Evolutionary conservation across 2,797 vertebrate species (phyloP).

Genomic region (Sternotherus odoratus): DNA sequence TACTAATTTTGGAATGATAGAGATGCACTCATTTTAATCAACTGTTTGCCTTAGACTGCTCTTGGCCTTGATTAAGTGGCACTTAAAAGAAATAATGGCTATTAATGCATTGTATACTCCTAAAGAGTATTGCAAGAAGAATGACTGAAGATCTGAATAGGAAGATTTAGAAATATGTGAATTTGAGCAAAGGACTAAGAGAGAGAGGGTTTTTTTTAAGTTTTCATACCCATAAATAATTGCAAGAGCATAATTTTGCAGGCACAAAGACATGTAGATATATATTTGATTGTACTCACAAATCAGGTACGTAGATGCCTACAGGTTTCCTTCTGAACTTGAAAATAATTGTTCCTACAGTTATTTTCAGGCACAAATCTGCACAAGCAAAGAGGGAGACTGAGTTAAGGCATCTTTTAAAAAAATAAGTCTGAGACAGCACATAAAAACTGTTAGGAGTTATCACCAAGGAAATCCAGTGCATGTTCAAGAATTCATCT

Average conservation of each 20-base stretch:
- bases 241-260: neutral
- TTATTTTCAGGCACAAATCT: neutral
- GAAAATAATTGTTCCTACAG: neutral
- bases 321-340: neutral
- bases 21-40: slow-evolving; percentile 49
- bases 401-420: neutral
- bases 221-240: neutral
- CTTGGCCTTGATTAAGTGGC: slow-evolving; percentile 48
- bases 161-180: slow-evolving; percentile 3
- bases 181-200: slow-evolving; percentile 12
- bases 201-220: slow-evolving; percentile 14
- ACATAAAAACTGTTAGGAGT: neutral
- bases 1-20: slow-evolving; percentile 53
- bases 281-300: neutral
- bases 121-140: slow-evolving; percentile 1
- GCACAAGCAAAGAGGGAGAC: neutral
- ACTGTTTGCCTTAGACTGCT: slow-evolving; percentile 60
- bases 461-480: neutral
- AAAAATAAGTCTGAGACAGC: neutral
- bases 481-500: neutral
- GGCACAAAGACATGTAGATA: neutral
- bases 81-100: slow-evolving; percentile 56
- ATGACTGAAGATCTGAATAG: neutral
- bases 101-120: slow-evolving; percentile 48
- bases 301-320: neutral